A percentile compares a stretch with the other conserved stretches of the same genome.
Evolutionary conservation across 37 sponge, comb jelly and placozoan genomes (phyloP).

Genomic region (Cliona cf. orientalis): DNA sequence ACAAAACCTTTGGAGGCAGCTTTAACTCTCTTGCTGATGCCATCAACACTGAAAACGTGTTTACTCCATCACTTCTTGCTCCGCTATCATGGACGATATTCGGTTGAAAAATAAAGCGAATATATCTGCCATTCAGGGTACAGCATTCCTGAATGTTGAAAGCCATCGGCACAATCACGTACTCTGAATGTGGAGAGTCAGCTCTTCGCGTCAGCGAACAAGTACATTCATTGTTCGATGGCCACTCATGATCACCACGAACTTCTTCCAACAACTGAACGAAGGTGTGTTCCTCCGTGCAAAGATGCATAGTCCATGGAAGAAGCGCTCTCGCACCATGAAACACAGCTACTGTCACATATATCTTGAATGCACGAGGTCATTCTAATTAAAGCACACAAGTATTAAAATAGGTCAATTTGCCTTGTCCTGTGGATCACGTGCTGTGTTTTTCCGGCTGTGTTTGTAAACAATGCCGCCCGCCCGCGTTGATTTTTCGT

Average conservation of each 20-base stretch:
- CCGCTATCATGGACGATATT: no score
- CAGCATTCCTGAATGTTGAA: constrained; percentile 2
- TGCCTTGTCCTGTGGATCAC: no score
- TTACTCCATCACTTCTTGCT: neutral
- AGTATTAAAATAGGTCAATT: no score
- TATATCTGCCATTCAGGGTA: neutral
- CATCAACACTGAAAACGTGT: neutral
- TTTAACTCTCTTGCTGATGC: neutral
- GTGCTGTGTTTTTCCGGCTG: no score
- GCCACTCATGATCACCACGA: no score
- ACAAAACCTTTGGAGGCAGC: neutral
- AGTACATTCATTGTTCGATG: neutral
- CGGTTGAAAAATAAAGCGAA: neutral
- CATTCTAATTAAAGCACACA: no score
- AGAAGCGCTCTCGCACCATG: neutral
- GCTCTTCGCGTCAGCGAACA: neutral
- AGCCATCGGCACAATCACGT: neutral
- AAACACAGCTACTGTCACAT: constrained; percentile 1
- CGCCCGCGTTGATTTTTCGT: no score
- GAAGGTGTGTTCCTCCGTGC: neutral
- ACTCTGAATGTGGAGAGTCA: neutral
- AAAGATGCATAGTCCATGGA: neutral
- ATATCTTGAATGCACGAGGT: neutral
- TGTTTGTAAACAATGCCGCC: no score
- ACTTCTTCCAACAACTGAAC: no score